Base-by-base conservation (phyloP, 2,797 vertebrate species). In the Sebastes diploproa region DNA sequence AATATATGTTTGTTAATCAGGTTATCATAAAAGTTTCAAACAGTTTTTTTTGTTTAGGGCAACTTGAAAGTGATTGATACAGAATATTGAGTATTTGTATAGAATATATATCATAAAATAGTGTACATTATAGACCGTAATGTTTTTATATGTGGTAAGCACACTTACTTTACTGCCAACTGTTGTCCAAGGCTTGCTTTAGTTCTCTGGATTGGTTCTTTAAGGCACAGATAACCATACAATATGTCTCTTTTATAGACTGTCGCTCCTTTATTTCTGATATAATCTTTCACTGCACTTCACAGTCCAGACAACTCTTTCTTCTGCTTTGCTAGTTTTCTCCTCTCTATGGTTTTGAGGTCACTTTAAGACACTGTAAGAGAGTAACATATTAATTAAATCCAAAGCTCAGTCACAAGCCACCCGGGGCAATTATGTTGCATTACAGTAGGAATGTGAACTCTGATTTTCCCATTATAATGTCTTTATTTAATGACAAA, bases 401-500 rank as follows among this genome's bases (percentile, higher is more conserved):
- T 80, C 66, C 62, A 20, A 11, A 20, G 60, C 32, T 36, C 42
- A 46, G 20, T 58, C 52, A n/a, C 60, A 61, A 56, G 11, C 36
- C 32, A 67, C 59, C 30, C 20, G 11, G 50, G 73, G 36, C 38
- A 29, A 25, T 77, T 72, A 36, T 2, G 3, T 25, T 42, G 58
- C 32, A 42, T 56, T 32, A n/a, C 62, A 70, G 27, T 13, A 12
- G 67, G 32, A 72, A 78, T 50, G 50, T 74, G 42, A 81, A 65
- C 85, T 77, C 38, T 59, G 72, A 66, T 77, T 59, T 75, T 76
- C 23, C 72, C 32, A 55, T 71, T 78, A 30, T 62, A 79, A 55
- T 65, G 62, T 66, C 68, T 82, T 46, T 36, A 69, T 67, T 77
- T 79, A 74, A 88, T 72, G 64, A 73, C 60, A 75, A 80, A 80